These are phyloP conservation scores for Oncorhynchus nerka DNA, from an alignment of 2,113 vertebrate species.

Conservation along the genomic window DNA sequence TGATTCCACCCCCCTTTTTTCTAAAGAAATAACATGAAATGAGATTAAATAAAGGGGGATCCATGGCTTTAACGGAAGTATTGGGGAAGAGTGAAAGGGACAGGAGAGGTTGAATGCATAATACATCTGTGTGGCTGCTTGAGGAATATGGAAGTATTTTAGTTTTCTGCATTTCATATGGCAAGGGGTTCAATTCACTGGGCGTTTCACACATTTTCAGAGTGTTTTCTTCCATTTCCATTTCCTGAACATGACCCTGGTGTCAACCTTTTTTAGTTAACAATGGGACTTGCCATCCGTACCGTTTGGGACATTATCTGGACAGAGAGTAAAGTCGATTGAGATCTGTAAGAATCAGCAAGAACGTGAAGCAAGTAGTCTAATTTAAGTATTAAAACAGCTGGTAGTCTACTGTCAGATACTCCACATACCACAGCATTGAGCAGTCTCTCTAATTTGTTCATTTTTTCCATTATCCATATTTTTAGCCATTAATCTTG, in stretches of 20 bases:
- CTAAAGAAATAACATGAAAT: constrained; percentile 24
- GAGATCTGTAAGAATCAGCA: no score
- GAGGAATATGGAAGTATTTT: constrained; percentile 19
- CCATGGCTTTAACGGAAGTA: constrained; percentile 25
- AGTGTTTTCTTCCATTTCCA: no score
- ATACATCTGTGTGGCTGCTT: constrained; percentile 31
- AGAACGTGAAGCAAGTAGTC: no score
- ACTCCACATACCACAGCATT: not conserved
- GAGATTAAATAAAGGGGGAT: constrained; percentile 51
- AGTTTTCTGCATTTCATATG: constrained; percentile 8
- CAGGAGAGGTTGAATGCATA: constrained; percentile 31
- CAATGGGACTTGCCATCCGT: no score
- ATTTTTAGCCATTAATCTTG: not conserved
- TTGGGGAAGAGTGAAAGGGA: constrained; percentile 17
- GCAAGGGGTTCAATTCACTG: constrained; percentile 2
- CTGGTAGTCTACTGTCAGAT: not conserved
- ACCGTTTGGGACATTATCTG: no score
- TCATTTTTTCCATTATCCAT: not conserved
- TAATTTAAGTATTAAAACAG: not conserved
- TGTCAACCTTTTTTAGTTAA: no score
- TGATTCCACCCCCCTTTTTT: not conserved
- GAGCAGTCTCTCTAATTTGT: not conserved
- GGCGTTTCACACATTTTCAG: no score
- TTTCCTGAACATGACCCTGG: no score
- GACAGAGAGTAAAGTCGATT: no score